Conservation (phyloP, 92 coral and sea anemone genomes). For the Desmophyllum pertusum region DNA sequence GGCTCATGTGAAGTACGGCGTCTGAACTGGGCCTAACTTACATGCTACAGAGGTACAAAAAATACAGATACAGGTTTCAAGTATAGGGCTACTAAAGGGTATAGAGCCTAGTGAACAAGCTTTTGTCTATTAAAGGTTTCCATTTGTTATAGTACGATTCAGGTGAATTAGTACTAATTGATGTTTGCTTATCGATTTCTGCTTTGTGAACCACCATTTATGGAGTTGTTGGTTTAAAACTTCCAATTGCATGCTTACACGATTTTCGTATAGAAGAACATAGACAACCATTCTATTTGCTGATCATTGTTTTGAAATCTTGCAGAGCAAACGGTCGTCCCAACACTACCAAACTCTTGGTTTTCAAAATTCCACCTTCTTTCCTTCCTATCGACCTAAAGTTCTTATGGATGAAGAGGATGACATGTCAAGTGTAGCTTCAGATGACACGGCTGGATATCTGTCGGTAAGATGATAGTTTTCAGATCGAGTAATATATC, state of each 20-base stretch:
- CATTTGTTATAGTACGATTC: no score
- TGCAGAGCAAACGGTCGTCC: conserved; percentile 64
- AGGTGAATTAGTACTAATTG: no score
- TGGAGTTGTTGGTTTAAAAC: background rate
- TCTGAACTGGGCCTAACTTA: no score
- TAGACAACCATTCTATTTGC: background rate
- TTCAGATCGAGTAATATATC: no score
- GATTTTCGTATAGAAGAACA: background rate
- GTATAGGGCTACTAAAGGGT: no score
- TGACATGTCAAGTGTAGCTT: conserved; percentile 72
- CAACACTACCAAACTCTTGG: conserved; percentile 82
- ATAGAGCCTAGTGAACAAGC: no score
- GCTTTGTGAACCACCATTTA: no score
- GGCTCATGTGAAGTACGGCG: no score
- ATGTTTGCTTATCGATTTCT: no score
- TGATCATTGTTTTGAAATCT: background rate
- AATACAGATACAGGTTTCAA: no score
- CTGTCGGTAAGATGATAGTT: conserved; percentile 65
- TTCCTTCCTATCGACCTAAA: conserved; percentile 95
- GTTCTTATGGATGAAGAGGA: conserved; percentile 93
- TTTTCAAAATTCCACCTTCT: conserved; percentile 93
- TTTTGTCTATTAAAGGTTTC: no score
- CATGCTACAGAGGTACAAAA: no score
- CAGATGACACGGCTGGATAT: conserved; percentile 75
- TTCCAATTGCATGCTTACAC: background rate